Evolutionary conservation across 30 jellyfish, hydroid and myxozoan genomes (phyloP).

Genomic region (Cassiopea andromeda): DNA sequence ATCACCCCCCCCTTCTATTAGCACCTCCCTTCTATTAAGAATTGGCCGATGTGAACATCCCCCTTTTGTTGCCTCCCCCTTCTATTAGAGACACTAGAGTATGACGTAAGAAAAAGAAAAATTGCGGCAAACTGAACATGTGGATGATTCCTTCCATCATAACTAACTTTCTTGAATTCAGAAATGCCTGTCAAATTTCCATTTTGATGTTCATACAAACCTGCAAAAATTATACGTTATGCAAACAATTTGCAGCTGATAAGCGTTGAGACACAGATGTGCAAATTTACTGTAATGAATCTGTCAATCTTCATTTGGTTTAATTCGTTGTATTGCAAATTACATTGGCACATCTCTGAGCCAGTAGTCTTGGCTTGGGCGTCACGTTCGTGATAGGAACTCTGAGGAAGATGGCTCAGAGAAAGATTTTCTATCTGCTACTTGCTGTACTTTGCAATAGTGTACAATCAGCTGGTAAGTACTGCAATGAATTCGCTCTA

Average conservation of each 20-base stretch:
- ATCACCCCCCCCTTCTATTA: no score
- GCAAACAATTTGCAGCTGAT: constrained; percentile 42
- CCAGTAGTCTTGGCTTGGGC: background rate
- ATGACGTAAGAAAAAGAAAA: no score
- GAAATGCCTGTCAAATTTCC: no score
- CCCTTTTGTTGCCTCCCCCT: no score
- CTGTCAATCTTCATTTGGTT: background rate
- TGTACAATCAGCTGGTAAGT: constrained; percentile 70
- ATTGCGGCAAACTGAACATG: no score
- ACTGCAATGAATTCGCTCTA: background rate
- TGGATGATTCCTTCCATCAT: no score
- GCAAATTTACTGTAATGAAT: background rate
- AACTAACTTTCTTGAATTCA: no score
- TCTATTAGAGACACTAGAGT: no score
- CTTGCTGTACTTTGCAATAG: constrained; percentile 49
- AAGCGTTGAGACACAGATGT: constrained; percentile 19
- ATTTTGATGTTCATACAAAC: background rate
- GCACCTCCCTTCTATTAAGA: no score
- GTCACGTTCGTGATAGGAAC: background rate
- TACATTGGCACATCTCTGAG: constrained; percentile 11
- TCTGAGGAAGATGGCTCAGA: background rate
- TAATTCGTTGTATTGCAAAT: background rate
- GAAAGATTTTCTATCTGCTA: constrained; percentile 9
- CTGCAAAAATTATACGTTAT: background rate
- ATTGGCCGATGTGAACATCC: no score